Evolutionary conservation across 1,140 invertebrate species (phyloP), one percentile per base, ranked within the genome.

Genomic region (Drosophila asahinai): DNA sequence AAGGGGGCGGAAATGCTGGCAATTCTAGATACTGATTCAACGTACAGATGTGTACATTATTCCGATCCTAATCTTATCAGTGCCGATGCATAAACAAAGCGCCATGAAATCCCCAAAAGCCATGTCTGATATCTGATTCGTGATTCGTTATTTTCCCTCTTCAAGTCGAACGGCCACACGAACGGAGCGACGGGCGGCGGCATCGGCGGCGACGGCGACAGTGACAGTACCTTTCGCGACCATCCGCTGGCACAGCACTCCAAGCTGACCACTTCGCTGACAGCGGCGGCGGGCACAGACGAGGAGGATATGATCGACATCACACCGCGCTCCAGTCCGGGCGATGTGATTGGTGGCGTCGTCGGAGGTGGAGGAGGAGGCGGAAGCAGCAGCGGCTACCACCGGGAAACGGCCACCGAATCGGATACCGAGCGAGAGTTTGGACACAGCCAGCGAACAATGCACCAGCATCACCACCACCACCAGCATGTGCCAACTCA

Each of bases 301-400:
- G 95, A 95, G 86, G 95, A 95, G 83, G 95, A 95, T 83, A 95
- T 95, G 95, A 95, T 95, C 62, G 95, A 95, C 83, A 95, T 96
- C 45, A 95, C 94, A 36, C 92, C 92, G 47, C 83, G 87, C 38
- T 92, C 92, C 43, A 93, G 92, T 87, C 91, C 92, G 4, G 90
- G 80, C 19, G 92, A 92, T 43, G 45, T 86, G 42, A 79, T 81
- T 19, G 71, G 70, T 17, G 80, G 76, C 33, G 45, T 54, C 12
- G 61, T 64, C 40, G 71, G 72, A 11, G 52, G 67, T 25, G 22
- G 22, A 11, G 52, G 67, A 8, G 52, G 67, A 15, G 55, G 68
- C 11, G 52, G 67, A 9, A 81, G 68, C 38, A 70, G 74, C 49
- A 70, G 77, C 27, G 79, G 74, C 30, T 91, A 86, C 74, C 83